Conservation (phyloP, 1,140 invertebrate species). For the Drosophila sucinea region DNA sequence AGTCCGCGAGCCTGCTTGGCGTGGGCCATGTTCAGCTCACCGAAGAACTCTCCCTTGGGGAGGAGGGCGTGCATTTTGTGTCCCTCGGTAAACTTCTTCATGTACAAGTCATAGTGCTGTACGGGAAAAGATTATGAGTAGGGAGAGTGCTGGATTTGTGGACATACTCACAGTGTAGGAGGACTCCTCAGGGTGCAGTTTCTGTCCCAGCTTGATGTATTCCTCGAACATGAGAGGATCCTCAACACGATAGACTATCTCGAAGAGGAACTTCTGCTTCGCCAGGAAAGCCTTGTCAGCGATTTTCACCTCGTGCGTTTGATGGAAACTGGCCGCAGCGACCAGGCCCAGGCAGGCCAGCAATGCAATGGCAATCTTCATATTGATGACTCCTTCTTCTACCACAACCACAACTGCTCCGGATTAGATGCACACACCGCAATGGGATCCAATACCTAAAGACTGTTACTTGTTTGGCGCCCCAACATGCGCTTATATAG, state of each 20-base stretch:
- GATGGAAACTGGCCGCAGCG: constrained; percentile 57
- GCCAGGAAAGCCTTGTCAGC: constrained; percentile 62
- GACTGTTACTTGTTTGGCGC: constrained; percentile 61
- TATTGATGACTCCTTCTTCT: constrained; percentile 31
- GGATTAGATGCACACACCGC: constrained; percentile 55
- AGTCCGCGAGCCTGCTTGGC: constrained; percentile 84
- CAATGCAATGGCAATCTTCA: constrained; percentile 73
- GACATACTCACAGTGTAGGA: constrained; percentile 57
- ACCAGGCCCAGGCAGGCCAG: constrained; percentile 72
- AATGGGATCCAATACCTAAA: constrained; percentile 75
- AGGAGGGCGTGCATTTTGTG: constrained; percentile 61
- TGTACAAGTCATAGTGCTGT: constrained; percentile 64
- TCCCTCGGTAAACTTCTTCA: constrained; percentile 70
- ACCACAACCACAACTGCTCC: constrained; percentile 66
- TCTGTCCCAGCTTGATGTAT: constrained; percentile 54
- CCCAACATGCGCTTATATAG: constrained; percentile 50
- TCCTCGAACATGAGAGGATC: constrained; percentile 70
- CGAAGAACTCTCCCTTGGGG: constrained; percentile 80
- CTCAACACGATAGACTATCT: constrained; percentile 67
- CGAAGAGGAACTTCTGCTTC: constrained; percentile 72
- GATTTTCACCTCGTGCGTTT: constrained; percentile 57
- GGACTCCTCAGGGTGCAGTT: constrained; percentile 40
- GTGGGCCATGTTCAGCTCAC: constrained; percentile 71
- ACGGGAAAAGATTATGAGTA: not conserved
- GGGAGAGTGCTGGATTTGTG: not conserved